These are phyloP conservation scores for Apogon hyalosoma DNA, from an alignment of 2,797 vertebrate genomes.

Conservation along the genomic window DNA sequence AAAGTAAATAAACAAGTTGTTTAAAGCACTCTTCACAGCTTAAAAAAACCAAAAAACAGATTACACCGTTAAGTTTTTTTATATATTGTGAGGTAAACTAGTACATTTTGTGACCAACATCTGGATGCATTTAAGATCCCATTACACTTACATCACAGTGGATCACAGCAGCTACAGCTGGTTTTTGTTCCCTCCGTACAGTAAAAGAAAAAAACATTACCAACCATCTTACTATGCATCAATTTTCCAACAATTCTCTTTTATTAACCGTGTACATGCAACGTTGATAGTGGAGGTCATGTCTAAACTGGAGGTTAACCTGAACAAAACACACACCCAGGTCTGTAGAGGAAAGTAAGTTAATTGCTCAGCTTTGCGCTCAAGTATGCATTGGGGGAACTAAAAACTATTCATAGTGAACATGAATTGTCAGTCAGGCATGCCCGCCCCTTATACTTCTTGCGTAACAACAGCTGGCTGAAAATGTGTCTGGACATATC, in stretches of 20 bases:
- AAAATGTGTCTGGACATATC: constrained; percentile 79
- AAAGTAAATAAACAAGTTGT: constrained; percentile 20
- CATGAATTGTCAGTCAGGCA: constrained; percentile 49
- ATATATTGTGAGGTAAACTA: constrained; percentile 50
- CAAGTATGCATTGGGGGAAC: constrained; percentile 5
- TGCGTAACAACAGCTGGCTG: constrained; percentile 72
- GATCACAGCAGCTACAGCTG: constrained; percentile 75
- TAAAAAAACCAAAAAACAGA: constrained; percentile 16
- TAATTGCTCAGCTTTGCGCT: constrained; percentile 13
- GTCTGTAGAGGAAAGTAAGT: constrained; percentile 1
- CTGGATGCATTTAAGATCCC: constrained; percentile 84
- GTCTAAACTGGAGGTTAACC: neutral
- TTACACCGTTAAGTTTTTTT: constrained; percentile 19
- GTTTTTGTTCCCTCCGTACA: constrained; percentile 66
- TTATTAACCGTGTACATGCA: neutral
- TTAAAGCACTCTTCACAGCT: neutral
- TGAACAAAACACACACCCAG: neutral
- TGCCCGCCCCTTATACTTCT: constrained; percentile 38
- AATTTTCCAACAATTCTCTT: constrained; percentile 1
- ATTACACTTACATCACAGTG: constrained; percentile 82
- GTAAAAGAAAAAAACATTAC: constrained; percentile 14
- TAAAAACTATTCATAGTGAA: constrained; percentile 50
- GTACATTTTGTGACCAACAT: constrained; percentile 74
- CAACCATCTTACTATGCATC: constrained; percentile 33
- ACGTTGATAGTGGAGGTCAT: constrained; percentile 1